Conservation (phyloP, 2,888 invertebrate species). For the Drosophila monieri region DNA sequence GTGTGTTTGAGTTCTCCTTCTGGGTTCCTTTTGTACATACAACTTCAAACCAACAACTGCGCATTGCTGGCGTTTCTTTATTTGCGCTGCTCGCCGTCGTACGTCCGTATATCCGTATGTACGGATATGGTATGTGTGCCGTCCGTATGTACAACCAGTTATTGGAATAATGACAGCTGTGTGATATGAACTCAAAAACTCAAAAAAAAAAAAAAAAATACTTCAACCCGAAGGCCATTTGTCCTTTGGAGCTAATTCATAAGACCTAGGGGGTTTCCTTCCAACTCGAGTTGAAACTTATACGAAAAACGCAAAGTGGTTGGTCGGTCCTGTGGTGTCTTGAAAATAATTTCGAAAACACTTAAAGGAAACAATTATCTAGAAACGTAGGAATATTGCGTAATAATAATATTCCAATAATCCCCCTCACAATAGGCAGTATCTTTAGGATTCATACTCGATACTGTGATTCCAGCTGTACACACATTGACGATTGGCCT, state of each 20-base stretch:
- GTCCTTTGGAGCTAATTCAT: conserved; percentile 43
- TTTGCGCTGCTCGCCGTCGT: conserved; percentile 22
- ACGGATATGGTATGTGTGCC: too few relatives aligned
- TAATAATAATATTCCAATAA: neutral
- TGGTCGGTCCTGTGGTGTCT: too few relatives aligned
- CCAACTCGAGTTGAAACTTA: neutral
- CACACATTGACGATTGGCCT: conserved; percentile 23
- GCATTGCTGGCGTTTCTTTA: conserved; percentile 46
- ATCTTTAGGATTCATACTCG: neutral
- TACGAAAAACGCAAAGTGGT: too few relatives aligned
- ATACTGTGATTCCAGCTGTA: neutral
- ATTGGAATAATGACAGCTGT: conserved; percentile 77
- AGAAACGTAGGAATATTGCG: neutral
- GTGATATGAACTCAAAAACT: conserved; percentile 40
- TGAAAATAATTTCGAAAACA: neutral
- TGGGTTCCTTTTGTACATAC: conserved; percentile 35
- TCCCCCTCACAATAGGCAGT: neutral
- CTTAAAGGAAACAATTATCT: neutral
- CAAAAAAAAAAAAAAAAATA: conserved; percentile 16
- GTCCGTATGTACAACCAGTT: conserved; percentile 62
- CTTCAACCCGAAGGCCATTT: conserved; percentile 39
- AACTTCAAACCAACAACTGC: conserved; percentile 51
- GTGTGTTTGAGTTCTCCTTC: conserved; percentile 14
- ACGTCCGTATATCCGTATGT: neutral
- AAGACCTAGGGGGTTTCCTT: neutral